These are phyloP conservation scores for Thalpophila matura DNA, from an alignment of 2,888 invertebrate species.

Conservation along the genomic window DNA sequence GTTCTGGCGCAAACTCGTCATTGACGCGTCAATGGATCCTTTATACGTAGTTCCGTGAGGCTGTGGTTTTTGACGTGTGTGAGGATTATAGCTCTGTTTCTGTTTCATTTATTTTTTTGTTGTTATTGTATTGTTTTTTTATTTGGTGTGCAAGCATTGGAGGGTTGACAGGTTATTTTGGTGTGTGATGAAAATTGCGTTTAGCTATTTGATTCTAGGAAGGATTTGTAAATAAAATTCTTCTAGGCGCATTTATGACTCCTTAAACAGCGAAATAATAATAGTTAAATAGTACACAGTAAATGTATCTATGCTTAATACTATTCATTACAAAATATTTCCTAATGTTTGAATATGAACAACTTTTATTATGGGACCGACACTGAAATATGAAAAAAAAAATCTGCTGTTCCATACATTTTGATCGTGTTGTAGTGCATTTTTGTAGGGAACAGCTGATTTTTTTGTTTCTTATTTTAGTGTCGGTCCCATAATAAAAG, in stretches of 20 bases:
- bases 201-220: background rate
- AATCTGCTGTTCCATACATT: no score
- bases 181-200: background rate
- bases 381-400: no score
- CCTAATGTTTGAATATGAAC: no score
- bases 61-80: slow-evolving; percentile 32
- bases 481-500: no score
- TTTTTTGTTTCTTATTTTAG: no score
- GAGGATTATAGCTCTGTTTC: slow-evolving; percentile 43
- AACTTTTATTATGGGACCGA: no score
- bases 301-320: background rate
- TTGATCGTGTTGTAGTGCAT: no score
- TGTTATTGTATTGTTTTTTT: slow-evolving; percentile 20
- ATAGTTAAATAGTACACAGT: background rate
- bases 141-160: slow-evolving; percentile 17
- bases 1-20: slow-evolving; percentile 62
- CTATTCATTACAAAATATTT: no score
- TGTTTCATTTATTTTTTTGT: slow-evolving; percentile 31
- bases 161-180: slow-evolving; percentile 36
- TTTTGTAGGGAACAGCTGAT: no score
- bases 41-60: slow-evolving; percentile 34
- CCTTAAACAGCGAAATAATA: background rate
- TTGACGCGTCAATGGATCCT: slow-evolving; percentile 50
- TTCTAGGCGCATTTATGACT: background rate
- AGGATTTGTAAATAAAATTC: background rate